These are phyloP conservation scores for Biston betularia DNA, from an alignment of 2,888 invertebrate species.

Conservation along the genomic window DNA sequence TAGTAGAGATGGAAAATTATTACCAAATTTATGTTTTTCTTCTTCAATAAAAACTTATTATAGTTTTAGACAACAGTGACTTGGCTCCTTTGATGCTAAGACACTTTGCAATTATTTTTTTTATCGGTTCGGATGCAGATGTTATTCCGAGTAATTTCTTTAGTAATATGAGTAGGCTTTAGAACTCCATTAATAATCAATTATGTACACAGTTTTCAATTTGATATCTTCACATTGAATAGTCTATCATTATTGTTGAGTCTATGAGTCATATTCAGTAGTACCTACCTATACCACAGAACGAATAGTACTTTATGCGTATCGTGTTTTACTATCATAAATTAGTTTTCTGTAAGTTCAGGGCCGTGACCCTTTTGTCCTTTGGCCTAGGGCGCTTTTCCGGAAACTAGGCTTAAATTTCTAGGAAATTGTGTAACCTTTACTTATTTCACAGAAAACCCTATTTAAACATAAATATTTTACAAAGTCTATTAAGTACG, in stretches of 20 bases:
- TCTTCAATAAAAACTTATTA: no score
- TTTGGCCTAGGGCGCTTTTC: slow-evolving; percentile 9
- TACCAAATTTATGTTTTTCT: no score
- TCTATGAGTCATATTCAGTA: slow-evolving; percentile 24
- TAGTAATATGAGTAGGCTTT: not conserved
- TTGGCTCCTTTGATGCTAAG: no score
- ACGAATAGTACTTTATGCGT: slow-evolving; percentile 2
- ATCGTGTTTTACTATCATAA: slow-evolving; percentile 33
- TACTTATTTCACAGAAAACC: slow-evolving; percentile 8
- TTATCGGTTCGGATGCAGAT: no score
- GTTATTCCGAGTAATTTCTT: not conserved
- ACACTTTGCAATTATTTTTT: no score
- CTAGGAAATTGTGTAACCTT: slow-evolving; percentile 10
- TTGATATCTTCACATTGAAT: not conserved
- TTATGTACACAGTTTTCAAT: not conserved
- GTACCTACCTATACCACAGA: slow-evolving; percentile 4
- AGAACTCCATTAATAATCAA: not conserved
- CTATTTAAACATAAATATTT: slow-evolving; percentile 4
- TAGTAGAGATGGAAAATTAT: no score
- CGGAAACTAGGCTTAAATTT: slow-evolving; percentile 7
- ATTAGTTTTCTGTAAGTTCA: slow-evolving; percentile 32
- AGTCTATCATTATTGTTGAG: not conserved
- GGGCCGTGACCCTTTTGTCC: slow-evolving; percentile 31
- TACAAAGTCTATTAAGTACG: not conserved
- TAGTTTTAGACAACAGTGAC: no score